These are phyloP conservation scores for Macrobrachium nipponense DNA, from an alignment of 1,140 invertebrate species.

Conservation along the genomic window DNA sequence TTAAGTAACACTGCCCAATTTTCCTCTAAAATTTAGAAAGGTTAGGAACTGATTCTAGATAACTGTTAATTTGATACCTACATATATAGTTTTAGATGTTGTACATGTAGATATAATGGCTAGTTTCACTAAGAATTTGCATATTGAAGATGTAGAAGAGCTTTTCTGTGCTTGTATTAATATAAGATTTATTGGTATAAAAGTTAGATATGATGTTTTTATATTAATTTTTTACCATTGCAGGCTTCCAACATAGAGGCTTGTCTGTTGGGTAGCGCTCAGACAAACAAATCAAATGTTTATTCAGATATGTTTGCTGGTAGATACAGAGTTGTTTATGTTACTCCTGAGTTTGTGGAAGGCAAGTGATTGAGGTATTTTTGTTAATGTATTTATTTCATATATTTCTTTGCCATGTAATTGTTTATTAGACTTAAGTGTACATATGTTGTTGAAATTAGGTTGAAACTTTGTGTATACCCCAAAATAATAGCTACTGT, in stretches of 20 bases:
- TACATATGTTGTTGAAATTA: too few species aligned
- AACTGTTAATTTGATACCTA: too few species aligned
- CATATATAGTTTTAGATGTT: too few species aligned
- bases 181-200: not conserved
- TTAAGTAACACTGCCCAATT: too few species aligned
- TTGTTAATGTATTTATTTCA: not conserved
- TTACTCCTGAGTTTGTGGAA: constrained; percentile 76
- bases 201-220: constrained; percentile 7
- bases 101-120: too few species aligned
- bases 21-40: too few species aligned
- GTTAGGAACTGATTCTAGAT: too few species aligned
- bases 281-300: constrained; percentile 71
- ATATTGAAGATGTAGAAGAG: not conserved
- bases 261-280: constrained; percentile 77
- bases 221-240: constrained; percentile 38
- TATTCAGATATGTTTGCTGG: constrained; percentile 69
- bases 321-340: constrained; percentile 75
- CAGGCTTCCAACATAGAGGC: constrained; percentile 74
- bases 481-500: too few species aligned
- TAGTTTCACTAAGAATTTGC: not conserved
- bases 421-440: not conserved
- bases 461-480: too few species aligned
- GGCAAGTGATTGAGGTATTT: constrained; percentile 48
- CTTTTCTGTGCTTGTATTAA: too few species aligned
- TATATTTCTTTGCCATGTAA: not conserved